Base-by-base conservation (phyloP, 2,797 vertebrate genomes). In the Clamator glandarius region DNA sequence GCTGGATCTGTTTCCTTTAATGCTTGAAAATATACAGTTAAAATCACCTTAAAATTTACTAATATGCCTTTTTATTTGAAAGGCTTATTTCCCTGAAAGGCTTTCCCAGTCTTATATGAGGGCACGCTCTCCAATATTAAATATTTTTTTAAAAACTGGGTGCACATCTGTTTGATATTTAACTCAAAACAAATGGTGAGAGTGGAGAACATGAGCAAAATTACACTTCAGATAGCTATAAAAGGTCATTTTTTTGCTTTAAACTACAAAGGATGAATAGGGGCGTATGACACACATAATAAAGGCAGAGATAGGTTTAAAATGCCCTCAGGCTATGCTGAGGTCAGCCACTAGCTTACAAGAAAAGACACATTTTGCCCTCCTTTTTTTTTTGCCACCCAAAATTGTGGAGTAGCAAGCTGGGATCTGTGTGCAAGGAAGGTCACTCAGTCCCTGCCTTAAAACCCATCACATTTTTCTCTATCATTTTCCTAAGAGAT, bases 81-180 rank as follows among this genome's bases (percentile, higher is more conserved):
- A 91, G 84, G 94, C 94, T 97, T 97, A 97, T 97, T 97, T 96
- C 94, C 94, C 94, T 25, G 67, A 97, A 97, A 96, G 92, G 82
- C 92, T 97, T 97, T 97, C 96, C 96, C 89, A 84, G 92, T 96
- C 96, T 96, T 96, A 96, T 96, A 97, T 92, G 90, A 97, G 96
- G 96, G 95, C 96, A 97, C 84, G 97, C 96, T 97, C 96, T 96
- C 94, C 93, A 90, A 98, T 97, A 98, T 97, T 97, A 97, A 97
- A 97, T 78, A 70, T 97, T 97, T 97, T 96, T 92, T 96, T 95
- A 31, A 93, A 96, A 97, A 97, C 87, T 84, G 83, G 93, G 94
- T 96, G 78, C 97, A 97, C 96, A 97, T 97, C 96, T 98, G 97
- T 98, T 98, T 97, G 97, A 97, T 97, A 97, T 97, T 98, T 98